Evolutionary conservation across 2,888 invertebrate species (phyloP).

Genomic region (Antitype chi): DNA sequence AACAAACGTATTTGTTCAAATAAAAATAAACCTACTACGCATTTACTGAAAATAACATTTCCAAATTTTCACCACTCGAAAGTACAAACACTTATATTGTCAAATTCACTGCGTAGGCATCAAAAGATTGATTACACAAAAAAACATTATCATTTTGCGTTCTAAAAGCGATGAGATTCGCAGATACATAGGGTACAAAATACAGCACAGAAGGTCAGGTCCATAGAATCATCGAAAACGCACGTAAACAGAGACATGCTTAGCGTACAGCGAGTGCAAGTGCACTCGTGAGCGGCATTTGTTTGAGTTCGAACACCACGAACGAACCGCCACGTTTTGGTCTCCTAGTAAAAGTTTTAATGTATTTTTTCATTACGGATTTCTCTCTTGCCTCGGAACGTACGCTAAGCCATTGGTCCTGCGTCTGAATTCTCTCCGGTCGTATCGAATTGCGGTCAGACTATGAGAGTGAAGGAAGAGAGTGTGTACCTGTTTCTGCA

Average conservation of each 20-base stretch:
- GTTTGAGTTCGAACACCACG: neutral
- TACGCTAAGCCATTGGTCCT: neutral
- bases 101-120: conserved; percentile 11
- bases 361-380: neutral
- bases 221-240: neutral
- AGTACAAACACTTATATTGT: neutral
- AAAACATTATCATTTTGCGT: conserved; percentile 47
- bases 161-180: conserved; percentile 25
- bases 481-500: neutral
- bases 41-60: neutral
- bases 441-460: too few species aligned
- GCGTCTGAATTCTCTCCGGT: too few species aligned
- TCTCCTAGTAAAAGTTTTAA: neutral
- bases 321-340: too few species aligned
- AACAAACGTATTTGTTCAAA: neutral
- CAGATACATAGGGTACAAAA: conserved; percentile 6
- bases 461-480: neutral
- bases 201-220: neutral
- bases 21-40: neutral
- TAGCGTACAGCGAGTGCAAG: neutral
- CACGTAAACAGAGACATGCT: too few species aligned
- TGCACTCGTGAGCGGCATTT: neutral
- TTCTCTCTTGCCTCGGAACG: too few species aligned
- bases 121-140: conserved; percentile 45
- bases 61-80: neutral